Evolutionary conservation across 2,797 vertebrate species (phyloP), one percentile per base, ranked within the genome.

Genomic region (Anguilla anguilla): DNA sequence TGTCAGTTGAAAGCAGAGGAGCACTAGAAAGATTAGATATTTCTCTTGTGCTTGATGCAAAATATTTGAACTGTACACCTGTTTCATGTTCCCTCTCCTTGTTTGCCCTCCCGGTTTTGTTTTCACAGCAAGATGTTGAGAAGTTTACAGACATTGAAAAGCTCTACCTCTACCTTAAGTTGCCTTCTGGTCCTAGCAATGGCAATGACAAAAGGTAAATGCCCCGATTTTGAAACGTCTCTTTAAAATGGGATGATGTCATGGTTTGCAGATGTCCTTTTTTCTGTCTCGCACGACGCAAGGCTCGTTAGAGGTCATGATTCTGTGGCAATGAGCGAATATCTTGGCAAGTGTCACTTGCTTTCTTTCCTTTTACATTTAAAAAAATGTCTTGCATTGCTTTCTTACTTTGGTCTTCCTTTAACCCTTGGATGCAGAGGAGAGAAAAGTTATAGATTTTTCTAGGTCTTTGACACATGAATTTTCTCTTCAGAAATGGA

Each of bases 81-180:
- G 72, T 64, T 67, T 67, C 51, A 59, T 35, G 49, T 53, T 83
- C 31, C 1, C 1, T 57, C 59, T 81, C 1, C 19, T 49, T 51
- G 39, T 81, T 46, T 88, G 69, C 67, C 77, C 79, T 51, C 74
- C 51, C 69, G 84, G 43, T 83, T 77, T 88, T 84, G 77, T 86
- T 53, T 90, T 90, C 94, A 51, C 93, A 98, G 97, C 96, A 98
- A 98, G 97, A 98, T 97, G 97, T 98, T 96, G 97, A 97, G 95
- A 97, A 97, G 96, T 98, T 98, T 97, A 97, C 97, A 96, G 97
- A 98, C 93, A 94, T 97, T 95, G 97, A 98, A 96, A 98, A 98
- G 96, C 97, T 98, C 97, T 98, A 97, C 97, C 97, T 98, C 97
- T 98, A 98, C 96, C 97, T 98, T 96, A 96, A 97, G 92, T 96